phyloP scores from a whole-genome alignment of 92 coral and sea anemone species.

The Virgularia gustaviana region DNA sequence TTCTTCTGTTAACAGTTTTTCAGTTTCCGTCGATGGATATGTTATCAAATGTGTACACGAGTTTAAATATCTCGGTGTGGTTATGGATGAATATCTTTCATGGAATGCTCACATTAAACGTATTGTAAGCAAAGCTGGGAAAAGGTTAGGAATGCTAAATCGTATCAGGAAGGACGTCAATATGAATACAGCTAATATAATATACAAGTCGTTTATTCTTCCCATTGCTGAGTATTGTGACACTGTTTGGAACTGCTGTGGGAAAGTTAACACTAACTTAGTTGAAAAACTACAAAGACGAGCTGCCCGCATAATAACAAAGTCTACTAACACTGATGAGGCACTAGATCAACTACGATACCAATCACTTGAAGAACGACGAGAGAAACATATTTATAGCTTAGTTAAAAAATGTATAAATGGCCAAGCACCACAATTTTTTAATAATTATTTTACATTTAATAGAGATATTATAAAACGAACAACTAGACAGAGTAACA shows the following conservation, averaged over 20 bases:
- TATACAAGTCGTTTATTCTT: conserved; percentile 40
- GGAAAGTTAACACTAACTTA: conserved; percentile 16
- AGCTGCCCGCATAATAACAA: conserved; percentile 39
- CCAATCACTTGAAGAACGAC: conserved; percentile 40
- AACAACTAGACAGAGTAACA: conserved; percentile 33
- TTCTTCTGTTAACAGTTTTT: conserved; percentile 19
- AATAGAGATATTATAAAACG: conserved; percentile 31
- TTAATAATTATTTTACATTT: conserved; percentile 34
- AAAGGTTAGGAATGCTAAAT: conserved; percentile 41
- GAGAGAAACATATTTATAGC: conserved; percentile 28
- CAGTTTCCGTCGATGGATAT: conserved; percentile 22
- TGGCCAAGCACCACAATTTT: conserved; percentile 35
- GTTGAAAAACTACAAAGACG: conserved; percentile 48
- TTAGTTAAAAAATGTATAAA: conserved; percentile 45
- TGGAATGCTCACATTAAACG: conserved; percentile 34
- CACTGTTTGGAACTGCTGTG: conserved; percentile 47
- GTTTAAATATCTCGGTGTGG: conserved; percentile 36
- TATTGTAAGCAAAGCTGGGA: conserved; percentile 26
- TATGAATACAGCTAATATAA: conserved; percentile 33
- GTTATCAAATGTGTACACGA: conserved; percentile 23
- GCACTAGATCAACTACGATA: conserved; percentile 19
- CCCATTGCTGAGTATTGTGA: conserved; percentile 36
- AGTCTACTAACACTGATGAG: conserved; percentile 35
- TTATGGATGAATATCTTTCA: conserved; percentile 27
- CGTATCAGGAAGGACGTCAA: conserved; percentile 44